These are phyloP conservation scores for Pseudomyrmex dendroicus DNA, from an alignment of 1,140 invertebrate genomes.

Conservation along the genomic window DNA sequence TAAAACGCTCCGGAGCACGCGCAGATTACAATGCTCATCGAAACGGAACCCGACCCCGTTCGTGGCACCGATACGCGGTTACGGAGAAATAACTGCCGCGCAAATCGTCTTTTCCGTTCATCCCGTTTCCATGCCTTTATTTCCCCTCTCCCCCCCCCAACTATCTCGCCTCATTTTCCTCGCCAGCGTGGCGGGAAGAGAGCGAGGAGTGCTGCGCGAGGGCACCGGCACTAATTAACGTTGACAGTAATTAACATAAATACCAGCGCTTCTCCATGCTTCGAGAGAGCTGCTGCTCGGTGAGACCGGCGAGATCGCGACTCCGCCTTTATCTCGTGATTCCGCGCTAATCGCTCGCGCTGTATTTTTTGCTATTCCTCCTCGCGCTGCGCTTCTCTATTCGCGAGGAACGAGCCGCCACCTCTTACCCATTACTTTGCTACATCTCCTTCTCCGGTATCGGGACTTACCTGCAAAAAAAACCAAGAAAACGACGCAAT, in stretches of 20 bases:
- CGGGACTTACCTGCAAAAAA: constrained; percentile 70
- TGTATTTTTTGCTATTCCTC: constrained; percentile 71
- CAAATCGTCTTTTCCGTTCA: constrained; percentile 54
- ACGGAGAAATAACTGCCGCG: neutral
- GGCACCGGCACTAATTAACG: constrained; percentile 82
- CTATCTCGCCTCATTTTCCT: neutral
- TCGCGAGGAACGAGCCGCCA: neutral
- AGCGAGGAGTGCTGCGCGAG: constrained; percentile 43
- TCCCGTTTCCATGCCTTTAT: constrained; percentile 1
- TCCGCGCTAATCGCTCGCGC: constrained; percentile 77
- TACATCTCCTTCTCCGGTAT: constrained; percentile 38
- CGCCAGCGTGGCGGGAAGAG: neutral
- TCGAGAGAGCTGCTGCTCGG: constrained; percentile 66
- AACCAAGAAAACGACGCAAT: constrained; percentile 57
- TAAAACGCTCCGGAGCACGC: constrained; percentile 71
- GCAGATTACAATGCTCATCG: constrained; percentile 79
- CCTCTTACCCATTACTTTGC: neutral
- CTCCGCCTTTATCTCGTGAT: constrained; percentile 78
- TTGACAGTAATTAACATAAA: constrained; percentile 85
- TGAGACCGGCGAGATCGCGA: constrained; percentile 68
- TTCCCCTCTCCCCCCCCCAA: constrained; percentile 52
- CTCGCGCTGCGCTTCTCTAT: constrained; percentile 24
- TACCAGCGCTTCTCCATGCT: constrained; percentile 80
- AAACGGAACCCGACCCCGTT: constrained; percentile 72
- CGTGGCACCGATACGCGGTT: constrained; percentile 15